Conservation (phyloP, 2,888 invertebrate genomes). For the Megamerina dolium region DNA sequence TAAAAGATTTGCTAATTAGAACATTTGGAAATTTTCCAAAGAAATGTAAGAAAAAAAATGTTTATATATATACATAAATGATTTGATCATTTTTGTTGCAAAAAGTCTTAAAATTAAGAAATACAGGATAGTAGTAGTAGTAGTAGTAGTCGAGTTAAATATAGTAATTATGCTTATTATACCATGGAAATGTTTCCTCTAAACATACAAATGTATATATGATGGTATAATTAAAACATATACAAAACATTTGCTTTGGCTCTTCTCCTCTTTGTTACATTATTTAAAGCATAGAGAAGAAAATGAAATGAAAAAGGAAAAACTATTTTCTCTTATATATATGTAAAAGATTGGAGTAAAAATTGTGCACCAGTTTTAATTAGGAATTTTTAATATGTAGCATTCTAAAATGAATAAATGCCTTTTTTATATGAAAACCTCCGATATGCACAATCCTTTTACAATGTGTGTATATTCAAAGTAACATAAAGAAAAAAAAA, state of each 20-base stretch:
- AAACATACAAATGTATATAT: too few species aligned
- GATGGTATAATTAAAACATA: too few species aligned
- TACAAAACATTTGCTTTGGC: too few species aligned
- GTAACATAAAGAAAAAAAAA: constrained; percentile 1
- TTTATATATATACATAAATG: constrained; percentile 4
- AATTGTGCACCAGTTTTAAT: constrained; percentile 15
- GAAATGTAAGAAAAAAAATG: constrained; percentile 28
- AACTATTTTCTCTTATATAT: too few species aligned
- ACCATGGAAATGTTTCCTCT: too few species aligned
- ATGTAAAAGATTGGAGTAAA: too few species aligned
- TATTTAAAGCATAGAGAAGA: too few species aligned
- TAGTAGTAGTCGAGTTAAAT: too few species aligned
- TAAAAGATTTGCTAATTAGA: constrained; percentile 42
- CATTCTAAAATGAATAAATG: constrained; percentile 39
- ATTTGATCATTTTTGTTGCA: constrained; percentile 19
- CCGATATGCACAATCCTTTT: constrained; percentile 19
- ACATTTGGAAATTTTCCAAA: constrained; percentile 35
- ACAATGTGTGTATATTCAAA: constrained; percentile 1
- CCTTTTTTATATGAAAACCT: constrained; percentile 31
- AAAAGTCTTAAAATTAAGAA: constrained; percentile 23
- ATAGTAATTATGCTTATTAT: too few species aligned
- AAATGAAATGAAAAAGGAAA: too few species aligned
- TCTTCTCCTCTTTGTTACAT: too few species aligned
- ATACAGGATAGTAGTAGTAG: too few species aligned
- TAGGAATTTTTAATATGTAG: constrained; percentile 21